These are phyloP conservation scores for Cirrhinus molitorella DNA, from an alignment of 2,797 vertebrate genomes.

Conservation along the genomic window DNA sequence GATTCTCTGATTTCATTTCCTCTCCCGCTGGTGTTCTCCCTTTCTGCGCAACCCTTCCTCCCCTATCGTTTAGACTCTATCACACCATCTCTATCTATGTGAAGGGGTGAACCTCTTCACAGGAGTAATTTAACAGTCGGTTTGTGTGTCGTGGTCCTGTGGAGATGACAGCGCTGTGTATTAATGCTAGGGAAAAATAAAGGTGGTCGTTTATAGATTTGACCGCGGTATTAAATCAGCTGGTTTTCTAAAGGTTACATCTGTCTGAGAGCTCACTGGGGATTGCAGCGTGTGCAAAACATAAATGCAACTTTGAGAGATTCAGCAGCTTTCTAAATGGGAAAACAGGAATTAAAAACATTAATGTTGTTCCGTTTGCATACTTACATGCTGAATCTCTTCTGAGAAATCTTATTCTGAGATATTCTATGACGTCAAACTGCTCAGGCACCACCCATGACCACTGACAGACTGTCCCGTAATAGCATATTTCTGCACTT, in stretches of 20 bases:
- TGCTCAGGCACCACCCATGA: no score
- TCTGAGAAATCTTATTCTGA: neutral
- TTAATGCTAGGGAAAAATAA: neutral
- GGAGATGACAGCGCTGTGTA: neutral
- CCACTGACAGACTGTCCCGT: no score
- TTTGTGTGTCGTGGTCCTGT: conserved; percentile 13
- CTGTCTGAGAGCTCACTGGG: neutral
- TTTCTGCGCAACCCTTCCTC: conserved; percentile 2
- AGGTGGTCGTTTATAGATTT: conserved; percentile 19
- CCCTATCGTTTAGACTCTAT: conserved; percentile 20
- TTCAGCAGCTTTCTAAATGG: neutral
- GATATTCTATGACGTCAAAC: no score
- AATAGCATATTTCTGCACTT: no score
- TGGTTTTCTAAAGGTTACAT: conserved; percentile 23
- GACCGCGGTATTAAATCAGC: conserved; percentile 3
- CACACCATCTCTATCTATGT: conserved; percentile 37
- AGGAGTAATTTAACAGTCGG: conserved; percentile 19
- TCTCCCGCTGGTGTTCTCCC: conserved; percentile 16
- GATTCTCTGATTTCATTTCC: conserved; percentile 39
- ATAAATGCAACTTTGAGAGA: neutral
- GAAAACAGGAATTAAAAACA: neutral
- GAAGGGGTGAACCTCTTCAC: conserved; percentile 26
- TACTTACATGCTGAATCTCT: neutral
- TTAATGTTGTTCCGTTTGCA: neutral
- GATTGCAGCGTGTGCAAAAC: neutral